Evolutionary conservation across 2,888 invertebrate genomes (phyloP), one percentile per base, ranked within the genome.

Genomic region (Lissocephala sabroskyi): DNA sequence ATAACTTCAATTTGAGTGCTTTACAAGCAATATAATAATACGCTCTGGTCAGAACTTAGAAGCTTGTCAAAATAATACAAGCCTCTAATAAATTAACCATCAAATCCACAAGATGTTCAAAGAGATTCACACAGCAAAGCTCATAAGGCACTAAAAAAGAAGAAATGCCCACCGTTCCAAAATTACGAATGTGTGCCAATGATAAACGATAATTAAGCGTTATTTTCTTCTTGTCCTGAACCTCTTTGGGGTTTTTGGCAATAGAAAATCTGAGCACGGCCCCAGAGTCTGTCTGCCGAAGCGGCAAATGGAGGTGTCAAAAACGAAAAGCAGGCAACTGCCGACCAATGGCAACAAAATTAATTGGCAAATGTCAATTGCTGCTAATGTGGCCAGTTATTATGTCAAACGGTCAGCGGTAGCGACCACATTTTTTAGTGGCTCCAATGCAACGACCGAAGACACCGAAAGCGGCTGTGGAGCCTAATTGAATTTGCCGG

Each of bases 311-410:
- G 76, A 70, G 76, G 73, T 68, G 53, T 68, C 76, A 73, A 46
- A 76, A 73, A 70, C 64, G 68, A 68, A 62, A 64, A 76, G 63
- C 63, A 67, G 52, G 45, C 51, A 42, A 36, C 58, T 18, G 44
- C 16, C 1, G 10, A 19, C 16, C 11, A 35, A 35, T 14, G 35
- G 41, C 16, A 61, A 71, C 59, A 75, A 65, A 76, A 70, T 77
- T 71, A 71, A 71, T 71, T 71, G 77, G 62, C 75, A 66, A 56
- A 62, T 64, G 75, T 75, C 77, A 71, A 71, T 77, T 73, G 77
- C 75, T 73, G 71, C 71, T 73, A 73, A 73, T 73, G 71, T 65
- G 66, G 70, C 71, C 70, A 77, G 71, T 73, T 73, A 73, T 77
- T 73, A 73, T 73, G 71, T 73, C 71, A 73, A 77, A 77, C 70